These are phyloP conservation scores for Ochropleura leucogaster DNA, from an alignment of 2,888 invertebrate genomes.

Conservation along the genomic window DNA sequence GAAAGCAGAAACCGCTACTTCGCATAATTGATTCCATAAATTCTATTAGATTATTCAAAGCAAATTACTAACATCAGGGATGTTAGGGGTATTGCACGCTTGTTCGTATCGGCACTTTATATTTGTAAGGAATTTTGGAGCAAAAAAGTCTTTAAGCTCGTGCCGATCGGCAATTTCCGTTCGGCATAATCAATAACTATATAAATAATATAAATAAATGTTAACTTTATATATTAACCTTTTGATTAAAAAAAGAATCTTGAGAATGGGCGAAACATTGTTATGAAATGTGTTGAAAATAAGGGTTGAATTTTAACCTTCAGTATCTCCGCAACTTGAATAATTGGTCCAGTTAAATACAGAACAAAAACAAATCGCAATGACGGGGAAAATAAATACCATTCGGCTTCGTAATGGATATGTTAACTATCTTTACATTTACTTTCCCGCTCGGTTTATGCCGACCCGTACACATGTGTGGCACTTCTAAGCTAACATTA, in stretches of 20 bases:
- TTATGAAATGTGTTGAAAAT: no score
- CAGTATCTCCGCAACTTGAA: no score
- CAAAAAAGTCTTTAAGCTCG: neutral
- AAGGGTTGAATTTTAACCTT: no score
- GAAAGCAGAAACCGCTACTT: conserved; percentile 42
- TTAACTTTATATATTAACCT: no score
- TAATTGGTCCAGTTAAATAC: no score
- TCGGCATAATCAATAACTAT: neutral
- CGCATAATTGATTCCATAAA: conserved; percentile 49
- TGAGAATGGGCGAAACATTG: no score
- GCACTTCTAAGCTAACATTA: conserved; percentile 23
- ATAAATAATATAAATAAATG: no score
- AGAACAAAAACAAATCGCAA: no score
- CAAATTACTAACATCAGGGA: conserved; percentile 42
- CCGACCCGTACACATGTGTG: neutral
- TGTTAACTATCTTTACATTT: neutral
- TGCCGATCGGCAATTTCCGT: neutral
- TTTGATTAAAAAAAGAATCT: no score
- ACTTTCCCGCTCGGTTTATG: neutral
- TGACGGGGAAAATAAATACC: no score
- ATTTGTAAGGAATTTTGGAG: neutral
- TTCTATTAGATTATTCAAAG: conserved; percentile 51
- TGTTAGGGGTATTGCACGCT: conserved; percentile 6
- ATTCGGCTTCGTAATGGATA: no score
- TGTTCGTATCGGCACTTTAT: neutral